Conservation (phyloP, 2,797 vertebrate genomes). For the Malacoctenus gilli region DNA sequence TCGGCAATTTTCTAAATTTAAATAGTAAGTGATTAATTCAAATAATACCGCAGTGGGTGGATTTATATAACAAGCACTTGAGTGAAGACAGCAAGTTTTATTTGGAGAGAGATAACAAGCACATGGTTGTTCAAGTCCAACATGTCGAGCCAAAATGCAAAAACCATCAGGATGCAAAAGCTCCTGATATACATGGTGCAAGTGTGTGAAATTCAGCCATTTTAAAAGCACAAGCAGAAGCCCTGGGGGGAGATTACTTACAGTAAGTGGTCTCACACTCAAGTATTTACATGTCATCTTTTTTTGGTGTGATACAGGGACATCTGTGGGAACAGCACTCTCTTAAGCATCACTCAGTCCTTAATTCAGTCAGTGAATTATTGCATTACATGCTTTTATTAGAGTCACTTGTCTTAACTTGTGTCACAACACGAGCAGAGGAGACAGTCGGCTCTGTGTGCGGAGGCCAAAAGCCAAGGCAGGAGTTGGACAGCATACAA, state of each 20-base stretch:
- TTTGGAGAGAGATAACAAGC: not conserved
- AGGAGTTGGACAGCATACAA: constrained; percentile 25
- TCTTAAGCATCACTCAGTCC: constrained; percentile 37
- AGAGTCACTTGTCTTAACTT: constrained; percentile 76
- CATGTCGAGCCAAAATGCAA: too few species aligned
- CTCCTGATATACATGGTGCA: too few species aligned
- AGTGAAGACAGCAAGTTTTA: too few species aligned
- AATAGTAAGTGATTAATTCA: constrained; percentile 19
- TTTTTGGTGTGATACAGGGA: constrained; percentile 14
- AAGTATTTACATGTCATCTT: constrained; percentile 25
- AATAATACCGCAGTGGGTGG: too few species aligned
- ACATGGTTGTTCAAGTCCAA: too few species aligned
- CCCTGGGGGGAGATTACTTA: constrained; percentile 40
- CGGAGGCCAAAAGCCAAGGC: constrained; percentile 37
- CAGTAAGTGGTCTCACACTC: constrained; percentile 37
- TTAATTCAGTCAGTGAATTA: constrained; percentile 69
- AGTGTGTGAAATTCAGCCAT: not conserved
- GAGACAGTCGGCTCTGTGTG: constrained; percentile 21
- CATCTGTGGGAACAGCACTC: constrained; percentile 34
- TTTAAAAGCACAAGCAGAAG: constrained; percentile 22
- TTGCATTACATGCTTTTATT: constrained; percentile 74
- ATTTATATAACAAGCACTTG: too few species aligned
- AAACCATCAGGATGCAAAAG: too few species aligned
- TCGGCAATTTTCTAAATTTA: constrained; percentile 18
- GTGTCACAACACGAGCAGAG: constrained; percentile 52